A percentile compares a stretch with the other conserved stretches of the same genome.
These are phyloP conservation scores for Ciconia boyciana DNA, from an alignment of 2,113 vertebrate species.

Conservation along the genomic window DNA sequence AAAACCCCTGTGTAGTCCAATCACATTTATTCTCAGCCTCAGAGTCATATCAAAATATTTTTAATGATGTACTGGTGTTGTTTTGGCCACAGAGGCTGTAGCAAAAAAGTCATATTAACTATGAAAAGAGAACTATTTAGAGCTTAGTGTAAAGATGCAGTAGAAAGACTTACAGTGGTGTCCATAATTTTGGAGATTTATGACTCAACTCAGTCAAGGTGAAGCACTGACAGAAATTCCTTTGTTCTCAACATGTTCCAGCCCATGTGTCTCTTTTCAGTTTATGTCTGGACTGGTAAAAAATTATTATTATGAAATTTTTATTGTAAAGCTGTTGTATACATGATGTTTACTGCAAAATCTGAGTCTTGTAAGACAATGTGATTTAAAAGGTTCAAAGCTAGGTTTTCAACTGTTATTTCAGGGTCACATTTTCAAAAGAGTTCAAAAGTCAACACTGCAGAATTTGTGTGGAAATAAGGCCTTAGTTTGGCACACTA, in stretches of 20 bases:
- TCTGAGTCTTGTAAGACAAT: neutral
- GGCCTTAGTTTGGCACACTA: neutral
- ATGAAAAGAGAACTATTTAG: neutral
- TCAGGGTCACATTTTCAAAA: neutral
- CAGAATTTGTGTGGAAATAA: neutral
- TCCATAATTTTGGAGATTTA: neutral
- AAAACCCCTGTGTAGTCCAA: neutral
- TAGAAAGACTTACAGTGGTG: neutral
- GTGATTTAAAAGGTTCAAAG: neutral
- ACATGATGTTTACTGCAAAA: neutral
- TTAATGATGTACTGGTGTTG: neutral
- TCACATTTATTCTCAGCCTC: neutral
- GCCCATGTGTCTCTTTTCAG: neutral
- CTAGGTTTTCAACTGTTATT: neutral
- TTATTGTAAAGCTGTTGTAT: neutral
- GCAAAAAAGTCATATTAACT: neutral
- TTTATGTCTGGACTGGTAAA: neutral
- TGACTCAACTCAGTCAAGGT: neutral
- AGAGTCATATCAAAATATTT: neutral
- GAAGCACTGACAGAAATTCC: neutral
- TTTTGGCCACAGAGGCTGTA: neutral
- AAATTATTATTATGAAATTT: neutral
- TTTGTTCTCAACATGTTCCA: neutral
- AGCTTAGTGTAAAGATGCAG: neutral
- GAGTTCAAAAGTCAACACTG: neutral